A percentile compares a stretch with the other conserved stretches of the same genome.
Evolutionary conservation across 2,888 invertebrate genomes (phyloP).

Genomic region (Dusona sp.): DNA sequence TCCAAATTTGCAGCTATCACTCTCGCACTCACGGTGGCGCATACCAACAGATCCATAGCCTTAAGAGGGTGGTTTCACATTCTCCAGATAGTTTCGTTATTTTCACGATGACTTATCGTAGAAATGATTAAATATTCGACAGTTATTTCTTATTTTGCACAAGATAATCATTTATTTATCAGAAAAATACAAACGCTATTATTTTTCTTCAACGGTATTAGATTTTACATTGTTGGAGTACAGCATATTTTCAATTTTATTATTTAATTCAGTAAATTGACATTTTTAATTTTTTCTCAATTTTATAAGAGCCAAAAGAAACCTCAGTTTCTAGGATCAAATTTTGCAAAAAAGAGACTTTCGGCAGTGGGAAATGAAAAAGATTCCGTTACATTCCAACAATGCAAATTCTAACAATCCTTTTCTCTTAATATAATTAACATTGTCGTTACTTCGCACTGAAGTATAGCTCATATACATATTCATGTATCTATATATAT

Average conservation of each 20-base stretch:
- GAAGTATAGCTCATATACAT: not conserved
- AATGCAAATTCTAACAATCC: not conserved
- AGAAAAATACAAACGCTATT: not conserved
- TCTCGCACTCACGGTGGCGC: too few relatives aligned
- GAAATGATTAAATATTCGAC: too few relatives aligned
- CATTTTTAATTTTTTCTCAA: not conserved
- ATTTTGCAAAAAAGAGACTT: too few relatives aligned
- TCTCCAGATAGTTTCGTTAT: too few relatives aligned
- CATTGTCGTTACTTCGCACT: not conserved
- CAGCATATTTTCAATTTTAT: not conserved
- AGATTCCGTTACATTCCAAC: not conserved
- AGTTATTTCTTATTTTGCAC: not conserved
- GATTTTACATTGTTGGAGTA: not conserved
- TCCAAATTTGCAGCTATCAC: too few relatives aligned
- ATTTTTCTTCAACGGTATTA: not conserved
- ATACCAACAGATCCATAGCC: too few relatives aligned
- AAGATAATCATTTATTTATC: not conserved
- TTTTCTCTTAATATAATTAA: not conserved
- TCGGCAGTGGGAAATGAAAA: not conserved
- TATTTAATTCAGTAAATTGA: not conserved
- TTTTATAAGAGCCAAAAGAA: not conserved
- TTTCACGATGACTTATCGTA: not conserved
- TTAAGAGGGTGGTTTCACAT: too few relatives aligned
- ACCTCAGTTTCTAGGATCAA: not conserved
- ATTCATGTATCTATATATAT: not conserved